Evolutionary conservation across 1,140 invertebrate genomes (phyloP), one percentile per base, ranked within the genome.

Genomic region (Cylas formicarius): DNA sequence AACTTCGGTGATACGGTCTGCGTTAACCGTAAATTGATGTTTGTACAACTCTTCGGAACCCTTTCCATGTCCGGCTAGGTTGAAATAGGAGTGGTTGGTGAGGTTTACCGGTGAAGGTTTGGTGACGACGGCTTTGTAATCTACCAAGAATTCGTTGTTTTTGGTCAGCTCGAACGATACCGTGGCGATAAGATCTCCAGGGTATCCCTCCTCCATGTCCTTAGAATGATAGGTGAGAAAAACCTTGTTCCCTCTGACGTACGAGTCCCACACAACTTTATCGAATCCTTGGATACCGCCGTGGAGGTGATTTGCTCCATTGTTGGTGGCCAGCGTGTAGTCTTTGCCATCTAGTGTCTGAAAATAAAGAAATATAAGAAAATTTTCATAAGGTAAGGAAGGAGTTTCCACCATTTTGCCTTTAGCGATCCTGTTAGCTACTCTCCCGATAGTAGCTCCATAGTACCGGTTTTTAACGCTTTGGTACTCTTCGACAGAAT

Each of bases 1-100:
- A 0, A 86, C 78, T 37, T 85, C 82, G 0, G 84, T 86, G 60
- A 82, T 89, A 16, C 67, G 67, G 68, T 90, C 80, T 18, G 87
- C 82, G 56, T 84, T 82, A 1, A 95, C 74, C 1, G 60, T 67
- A 3, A 93, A 68, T 13, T 70, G 56, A 62, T 96, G 91, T 29
- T 86, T 78, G 50, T 83, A 80, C 1, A 89, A 51, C 50, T 78
- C 78, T 17, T 44, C 29, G 24, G 62, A 52, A 29, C 62, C 65
- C 56, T 60, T 60, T 65, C 73, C 75, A 65, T 93, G 85, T 3
- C 91, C 91, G 42, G 81, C 87, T 21, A 97, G 68, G 69, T 97
- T 97, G 62, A 96, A 96, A 64, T 95, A 97, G 4, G 85, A 76
- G 63, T 97, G 93, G 66, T 94, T 95, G 0, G 90, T 90, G 26